Base-by-base conservation (phyloP, 2,113 vertebrate genomes). In the Pedionomus torquatus region DNA sequence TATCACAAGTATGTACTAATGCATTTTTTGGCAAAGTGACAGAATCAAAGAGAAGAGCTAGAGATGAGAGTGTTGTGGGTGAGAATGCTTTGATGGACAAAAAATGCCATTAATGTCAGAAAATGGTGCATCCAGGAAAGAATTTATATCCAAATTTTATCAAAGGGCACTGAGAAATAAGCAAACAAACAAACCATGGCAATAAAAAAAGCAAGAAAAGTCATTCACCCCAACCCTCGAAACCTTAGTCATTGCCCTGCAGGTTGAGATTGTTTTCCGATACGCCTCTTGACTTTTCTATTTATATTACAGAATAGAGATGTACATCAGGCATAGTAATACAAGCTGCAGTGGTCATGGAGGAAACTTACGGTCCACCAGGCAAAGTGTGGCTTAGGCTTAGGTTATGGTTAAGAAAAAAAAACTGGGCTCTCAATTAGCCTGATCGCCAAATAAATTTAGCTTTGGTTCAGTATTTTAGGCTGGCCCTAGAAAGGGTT, bases 21-120 rank as follows among this genome's bases (percentile, higher is more conserved):
- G 92, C 41, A 77, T 80, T 90, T 88, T 82, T 88, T 94, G 92
- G 90, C 96, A 86, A 49, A 51, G 63, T 55, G 85, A 93, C 90
- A 95, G 78, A 94, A 63, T 55, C 66, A 68, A n/a, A 82, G 54
- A 46, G 52, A 87, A 57, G 89, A 93, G 3, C 69, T 79, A 52
- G 49, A 83, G 74, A 51, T 72, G 70, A 66, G 64, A 41, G 21
- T 28, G 44, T 11, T 51, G 57, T 52, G 70, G 46, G 31, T 74
- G 44, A 88, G 63, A 94, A 61, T 26, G 28, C 28, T 66, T 24
- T 33, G 63, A 74, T 65, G 84, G 91, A 87, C 25, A 0, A 80
- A 89, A 89, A 86, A 63, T 43, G 25, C 63, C 43, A 8, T 66
- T 83, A 74, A 87, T 77, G 66, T 85, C 87, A 94, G 82, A 68